Base-by-base conservation (phyloP, 2,888 invertebrate species). In the Chironomus riparius region DNA sequence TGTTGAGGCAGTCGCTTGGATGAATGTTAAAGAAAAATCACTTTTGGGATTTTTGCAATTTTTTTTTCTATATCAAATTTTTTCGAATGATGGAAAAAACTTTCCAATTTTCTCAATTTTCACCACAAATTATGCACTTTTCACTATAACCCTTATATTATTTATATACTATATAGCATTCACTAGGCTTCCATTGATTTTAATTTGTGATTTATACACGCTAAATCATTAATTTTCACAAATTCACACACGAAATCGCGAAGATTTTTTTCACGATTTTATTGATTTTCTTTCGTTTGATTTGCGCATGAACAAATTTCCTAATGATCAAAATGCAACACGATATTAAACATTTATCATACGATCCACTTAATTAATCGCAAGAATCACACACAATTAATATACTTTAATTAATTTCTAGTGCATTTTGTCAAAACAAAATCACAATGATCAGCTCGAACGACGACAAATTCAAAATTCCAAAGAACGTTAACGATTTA, bases 151-250 rank as follows among this genome's bases (percentile, higher is more conserved):
- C 70, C 61, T 72, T 62, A 72, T 50, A 28, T 38, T 72, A 72
- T 61, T 72, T 72, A 50, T 12, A 72, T 38, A 50, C 70, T 62
- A 62, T 50, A 10, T 38, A 50, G 38, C 38, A 61, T 72, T 72
- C 72, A 72, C 72, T 72, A 72, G 72, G 38, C 72, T 72, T 72
- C 72, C 72, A 72, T 72, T 72, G 50, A 50, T 24, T 38, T 38
- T 18, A 38, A 56, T 24, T 72, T 61, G 18, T 38, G 72, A 61
- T 72, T 72, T 62, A 56, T 61, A 28, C 72, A 72, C 61, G 72
- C 61, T 56, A 72, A 72, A 72, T n/a, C 61, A 56, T 72, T 72
- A 72, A 72, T 38, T 62, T 72, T 21, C 61, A 72, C 24, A 61
- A 71, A 72, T 38, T 70, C 70, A 50, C 70, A 38, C 56, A 56